A percentile compares a stretch with the other conserved stretches of the same genome.
phyloP scores from a whole-genome alignment of 2,113 vertebrate genomes.

The Tychaedon coryphoeus region DNA sequence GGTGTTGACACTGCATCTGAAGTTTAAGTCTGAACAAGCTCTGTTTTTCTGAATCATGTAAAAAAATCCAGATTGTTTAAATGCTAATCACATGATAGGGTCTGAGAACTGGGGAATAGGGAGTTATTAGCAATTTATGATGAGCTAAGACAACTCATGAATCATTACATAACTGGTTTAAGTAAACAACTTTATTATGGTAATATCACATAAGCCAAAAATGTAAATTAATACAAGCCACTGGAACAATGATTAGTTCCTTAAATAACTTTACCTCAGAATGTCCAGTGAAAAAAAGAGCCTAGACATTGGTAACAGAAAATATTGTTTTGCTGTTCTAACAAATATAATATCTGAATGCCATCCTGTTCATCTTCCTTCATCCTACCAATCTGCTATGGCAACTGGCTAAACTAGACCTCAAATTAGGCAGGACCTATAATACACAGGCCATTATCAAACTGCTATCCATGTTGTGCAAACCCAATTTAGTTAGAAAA shows the following conservation, averaged over 20 bases:
- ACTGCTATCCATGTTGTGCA: not conserved
- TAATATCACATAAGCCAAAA: not conserved
- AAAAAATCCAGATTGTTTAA: not conserved
- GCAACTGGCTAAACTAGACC: not conserved
- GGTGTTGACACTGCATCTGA: not conserved
- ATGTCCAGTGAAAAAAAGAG: not conserved
- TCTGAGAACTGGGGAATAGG: not conserved
- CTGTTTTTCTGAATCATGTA: not conserved
- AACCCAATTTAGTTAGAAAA: not conserved
- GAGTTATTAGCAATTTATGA: not conserved
- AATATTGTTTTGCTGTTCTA: not conserved
- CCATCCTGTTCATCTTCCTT: not conserved
- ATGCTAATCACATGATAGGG: not conserved
- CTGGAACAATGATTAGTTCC: not conserved
- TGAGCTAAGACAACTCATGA: not conserved
- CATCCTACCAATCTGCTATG: not conserved
- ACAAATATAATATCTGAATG: not conserved
- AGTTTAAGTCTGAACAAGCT: not conserved
- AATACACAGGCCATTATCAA: not conserved
- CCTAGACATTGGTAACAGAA: not conserved
- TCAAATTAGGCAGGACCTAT: not conserved
- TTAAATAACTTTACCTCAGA: not conserved
- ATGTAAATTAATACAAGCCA: not conserved
- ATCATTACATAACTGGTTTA: not conserved
- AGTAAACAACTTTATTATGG: not conserved